Percentiles rank a stretch among this genome's conserved stretches.
Conservation (phyloP, 2,113 vertebrate species). For the Bos taurus region ARS-UCD2.0 NC_037329.1:97143001-97143500, state of each 20-base stretch:
- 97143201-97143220: neutral
- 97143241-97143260: neutral
- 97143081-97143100: neutral
- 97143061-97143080: neutral
- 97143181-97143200: neutral
- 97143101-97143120: neutral
- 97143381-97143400: neutral
- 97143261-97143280: neutral
- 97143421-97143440: neutral
- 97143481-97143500: neutral
- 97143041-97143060: neutral
- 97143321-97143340: neutral
- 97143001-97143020: neutral
- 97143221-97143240: neutral
- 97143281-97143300: neutral
- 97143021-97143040: neutral
- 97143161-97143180: neutral
- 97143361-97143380: neutral
- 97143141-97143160: neutral
- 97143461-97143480: neutral
- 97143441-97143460: neutral
- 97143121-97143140: neutral
- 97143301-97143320: neutral
- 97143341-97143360: neutral
- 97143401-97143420: neutral